These are phyloP conservation scores for Hyposmocoma kahamanoa DNA, from an alignment of 1,140 invertebrate species.

Conservation along the genomic window DNA sequence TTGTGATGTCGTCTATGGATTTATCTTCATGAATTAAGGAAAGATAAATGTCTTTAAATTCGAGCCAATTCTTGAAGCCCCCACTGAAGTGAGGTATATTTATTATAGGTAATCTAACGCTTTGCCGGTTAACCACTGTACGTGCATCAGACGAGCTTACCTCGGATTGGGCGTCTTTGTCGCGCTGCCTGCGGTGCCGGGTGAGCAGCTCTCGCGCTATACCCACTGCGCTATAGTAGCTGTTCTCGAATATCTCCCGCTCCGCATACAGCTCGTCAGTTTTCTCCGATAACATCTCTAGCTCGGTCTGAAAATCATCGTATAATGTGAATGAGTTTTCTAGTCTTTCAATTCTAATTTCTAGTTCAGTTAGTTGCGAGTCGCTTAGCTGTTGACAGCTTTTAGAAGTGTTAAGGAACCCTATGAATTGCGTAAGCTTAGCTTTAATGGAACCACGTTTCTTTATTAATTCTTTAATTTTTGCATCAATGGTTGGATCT, in stretches of 20 bases:
- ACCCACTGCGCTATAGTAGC: neutral
- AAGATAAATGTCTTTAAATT: slow-evolving; percentile 6
- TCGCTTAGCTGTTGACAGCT: neutral
- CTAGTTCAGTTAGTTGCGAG: neutral
- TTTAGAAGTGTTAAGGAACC: neutral
- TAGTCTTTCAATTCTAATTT: neutral
- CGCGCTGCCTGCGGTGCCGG: neutral
- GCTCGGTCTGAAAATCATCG: neutral
- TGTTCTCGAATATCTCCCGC: neutral
- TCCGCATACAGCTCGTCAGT: neutral
- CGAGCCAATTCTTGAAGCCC: slow-evolving; percentile 1
- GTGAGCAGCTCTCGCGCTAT: neutral
- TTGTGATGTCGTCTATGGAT: neutral
- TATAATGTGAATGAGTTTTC: neutral
- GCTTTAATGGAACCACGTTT: slow-evolving; percentile 1
- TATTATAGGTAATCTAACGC: neutral
- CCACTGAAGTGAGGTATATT: slow-evolving; percentile 2
- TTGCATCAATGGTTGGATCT: no score
- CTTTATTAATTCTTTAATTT: neutral
- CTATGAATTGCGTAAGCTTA: neutral
- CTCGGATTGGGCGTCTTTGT: neutral
- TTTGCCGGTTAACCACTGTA: neutral
- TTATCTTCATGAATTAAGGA: neutral
- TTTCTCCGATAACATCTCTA: slow-evolving; percentile 1
- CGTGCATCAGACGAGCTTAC: neutral